Percentiles rank a stretch among this genome's conserved stretches.
Evolutionary conservation across 2,888 invertebrate genomes (phyloP).

Genomic region (Pseudococcus jackbeardsleyi): DNA sequence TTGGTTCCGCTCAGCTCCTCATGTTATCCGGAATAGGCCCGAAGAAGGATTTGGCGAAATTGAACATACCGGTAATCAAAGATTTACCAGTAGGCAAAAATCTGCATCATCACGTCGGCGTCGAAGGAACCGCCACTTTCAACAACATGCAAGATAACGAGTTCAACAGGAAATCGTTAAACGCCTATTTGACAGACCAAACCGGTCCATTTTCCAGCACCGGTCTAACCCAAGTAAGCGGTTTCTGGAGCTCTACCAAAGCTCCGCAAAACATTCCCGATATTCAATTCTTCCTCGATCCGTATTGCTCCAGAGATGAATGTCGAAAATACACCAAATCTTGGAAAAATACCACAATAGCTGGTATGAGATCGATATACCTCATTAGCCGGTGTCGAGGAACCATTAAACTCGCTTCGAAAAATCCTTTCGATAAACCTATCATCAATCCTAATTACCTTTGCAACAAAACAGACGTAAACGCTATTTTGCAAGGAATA

Average conservation of each 20-base stretch:
- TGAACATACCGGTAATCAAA: conserved; percentile 71
- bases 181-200: conserved; percentile 69
- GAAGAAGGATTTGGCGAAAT: conserved; percentile 71
- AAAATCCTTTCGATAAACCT: conserved; percentile 72
- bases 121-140: conserved; percentile 69
- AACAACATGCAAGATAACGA: conserved; percentile 61
- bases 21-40: conserved; percentile 79
- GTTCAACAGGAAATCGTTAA: conserved; percentile 68
- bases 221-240: conserved; percentile 71
- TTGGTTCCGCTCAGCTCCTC: conserved; percentile 78
- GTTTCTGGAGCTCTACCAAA: conserved; percentile 70
- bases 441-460: conserved; percentile 73
- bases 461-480: conserved; percentile 70
- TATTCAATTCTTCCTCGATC: conserved; percentile 71
- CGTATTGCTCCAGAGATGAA: conserved; percentile 65
- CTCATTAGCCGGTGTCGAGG: conserved; percentile 70
- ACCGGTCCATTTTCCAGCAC: conserved; percentile 71
- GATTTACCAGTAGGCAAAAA: conserved; percentile 74
- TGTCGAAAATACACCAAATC: no score
- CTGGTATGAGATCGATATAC: conserved; percentile 67
- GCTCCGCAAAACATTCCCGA: conserved; percentile 69
- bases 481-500: conserved; percentile 69
- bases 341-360: conserved; percentile 45
- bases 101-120: conserved; percentile 73
- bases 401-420: conserved; percentile 70